Evolutionary conservation across 1,140 invertebrate species (phyloP).

Genomic region (Macrosteles quadrilineatus): DNA sequence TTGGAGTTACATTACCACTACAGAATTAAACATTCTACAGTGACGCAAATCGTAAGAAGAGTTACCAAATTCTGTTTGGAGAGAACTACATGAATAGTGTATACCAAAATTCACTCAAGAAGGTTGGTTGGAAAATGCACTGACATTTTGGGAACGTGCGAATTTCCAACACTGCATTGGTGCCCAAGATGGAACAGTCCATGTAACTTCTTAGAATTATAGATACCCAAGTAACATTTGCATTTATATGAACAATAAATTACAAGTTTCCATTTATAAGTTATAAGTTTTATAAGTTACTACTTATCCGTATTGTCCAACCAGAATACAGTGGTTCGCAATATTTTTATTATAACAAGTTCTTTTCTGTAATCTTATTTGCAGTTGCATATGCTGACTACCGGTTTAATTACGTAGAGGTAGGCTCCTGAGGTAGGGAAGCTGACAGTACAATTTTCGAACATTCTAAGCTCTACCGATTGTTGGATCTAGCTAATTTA

Average conservation of each 20-base stretch:
- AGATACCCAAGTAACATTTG: too few species aligned
- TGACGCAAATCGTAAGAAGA: too few species aligned
- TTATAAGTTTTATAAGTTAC: too few species aligned
- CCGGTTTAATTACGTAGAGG: constrained; percentile 20
- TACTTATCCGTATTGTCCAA: neutral
- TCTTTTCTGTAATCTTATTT: neutral
- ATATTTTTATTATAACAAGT: neutral
- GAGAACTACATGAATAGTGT: too few species aligned
- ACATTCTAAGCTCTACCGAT: constrained; percentile 5
- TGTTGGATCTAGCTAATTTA: neutral
- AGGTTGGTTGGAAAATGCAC: neutral
- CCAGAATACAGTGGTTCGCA: neutral
- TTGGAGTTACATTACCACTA: too few species aligned
- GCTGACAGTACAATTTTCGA: constrained; percentile 20
- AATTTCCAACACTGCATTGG: neutral
- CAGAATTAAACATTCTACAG: too few species aligned
- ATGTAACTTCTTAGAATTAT: too few species aligned
- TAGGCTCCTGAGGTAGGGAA: constrained; percentile 29
- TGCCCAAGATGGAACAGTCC: neutral
- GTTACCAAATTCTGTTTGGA: too few species aligned
- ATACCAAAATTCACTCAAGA: neutral
- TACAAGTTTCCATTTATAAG: too few species aligned
- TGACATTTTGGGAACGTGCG: neutral
- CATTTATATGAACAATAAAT: too few species aligned
- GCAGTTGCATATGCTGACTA: constrained; percentile 17